These are phyloP conservation scores for Steatocranus sp. DNA, from an alignment of 2,797 vertebrate species.

Conservation along the genomic window DNA sequence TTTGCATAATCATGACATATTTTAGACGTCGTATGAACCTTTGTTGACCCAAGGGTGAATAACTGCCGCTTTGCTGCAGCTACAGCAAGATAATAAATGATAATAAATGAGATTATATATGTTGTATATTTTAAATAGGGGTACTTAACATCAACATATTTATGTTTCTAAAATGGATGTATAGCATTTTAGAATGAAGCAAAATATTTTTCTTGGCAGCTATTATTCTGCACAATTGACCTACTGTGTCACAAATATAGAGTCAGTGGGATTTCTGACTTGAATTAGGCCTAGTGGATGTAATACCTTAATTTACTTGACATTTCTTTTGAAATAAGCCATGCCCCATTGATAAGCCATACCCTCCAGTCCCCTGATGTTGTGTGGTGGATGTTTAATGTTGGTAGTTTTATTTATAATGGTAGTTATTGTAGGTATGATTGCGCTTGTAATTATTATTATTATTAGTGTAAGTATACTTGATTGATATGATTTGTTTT, in stretches of 20 bases:
- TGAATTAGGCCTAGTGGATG: conserved; percentile 70
- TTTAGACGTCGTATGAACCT: conserved; percentile 33
- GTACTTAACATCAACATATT: conserved; percentile 46
- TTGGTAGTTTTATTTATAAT: conserved; percentile 70
- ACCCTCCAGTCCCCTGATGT: conserved; percentile 65
- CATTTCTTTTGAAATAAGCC: conserved; percentile 73
- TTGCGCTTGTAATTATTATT: conserved; percentile 66
- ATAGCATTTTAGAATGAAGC: conserved; percentile 51
- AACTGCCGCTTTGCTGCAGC: conserved; percentile 34
- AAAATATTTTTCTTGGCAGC: conserved; percentile 69
- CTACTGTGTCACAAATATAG: conserved; percentile 57
- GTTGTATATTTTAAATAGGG: conserved; percentile 58
- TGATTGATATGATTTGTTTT: conserved; percentile 70
- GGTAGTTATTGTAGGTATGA: conserved; percentile 71
- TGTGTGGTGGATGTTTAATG: conserved; percentile 72
- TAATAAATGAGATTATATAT: conserved; percentile 42
- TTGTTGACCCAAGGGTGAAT: conserved; percentile 9
- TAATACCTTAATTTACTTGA: conserved; percentile 71
- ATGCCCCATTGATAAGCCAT: conserved; percentile 76
- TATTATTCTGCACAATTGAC: conserved; percentile 69
- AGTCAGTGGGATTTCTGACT: conserved; percentile 54
- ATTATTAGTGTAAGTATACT: conserved; percentile 66
- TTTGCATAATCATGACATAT: conserved; percentile 29
- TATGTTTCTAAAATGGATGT: conserved; percentile 62
- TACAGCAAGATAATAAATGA: conserved; percentile 21